These are phyloP conservation scores for Gila robusta DNA, from an alignment of 2,797 vertebrate species.

Conservation along the genomic window DNA sequence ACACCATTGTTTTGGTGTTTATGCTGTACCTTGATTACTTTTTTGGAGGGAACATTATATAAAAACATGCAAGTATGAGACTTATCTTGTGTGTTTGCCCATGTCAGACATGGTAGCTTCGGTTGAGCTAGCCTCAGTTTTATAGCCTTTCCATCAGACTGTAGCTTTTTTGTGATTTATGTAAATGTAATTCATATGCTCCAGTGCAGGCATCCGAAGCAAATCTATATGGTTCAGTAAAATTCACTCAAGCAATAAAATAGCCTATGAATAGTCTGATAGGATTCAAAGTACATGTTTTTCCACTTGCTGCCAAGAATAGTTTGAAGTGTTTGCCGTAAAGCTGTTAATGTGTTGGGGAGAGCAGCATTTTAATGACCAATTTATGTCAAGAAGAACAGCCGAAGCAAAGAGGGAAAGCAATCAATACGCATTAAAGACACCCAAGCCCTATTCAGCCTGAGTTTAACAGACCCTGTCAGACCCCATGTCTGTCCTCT, in stretches of 20 bases:
- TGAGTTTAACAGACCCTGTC: slow-evolving; percentile 72
- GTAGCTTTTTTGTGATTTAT: slow-evolving; percentile 3
- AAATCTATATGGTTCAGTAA: slow-evolving; percentile 31
- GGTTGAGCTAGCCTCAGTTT: slow-evolving; percentile 3
- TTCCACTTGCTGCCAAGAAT: slow-evolving; percentile 40
- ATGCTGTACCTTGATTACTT: slow-evolving; percentile 63
- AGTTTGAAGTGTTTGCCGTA: slow-evolving; percentile 60
- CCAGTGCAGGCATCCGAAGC: slow-evolving; percentile 15
- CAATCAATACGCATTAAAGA: slow-evolving; percentile 79
- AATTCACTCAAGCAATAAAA: slow-evolving; percentile 41
- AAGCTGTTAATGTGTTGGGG: slow-evolving; percentile 70
- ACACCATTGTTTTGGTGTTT: neutral
- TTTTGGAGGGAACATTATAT: slow-evolving; percentile 27
- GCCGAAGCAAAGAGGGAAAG: slow-evolving; percentile 71
- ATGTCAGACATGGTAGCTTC: slow-evolving; percentile 60
- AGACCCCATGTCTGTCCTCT: slow-evolving; percentile 69
- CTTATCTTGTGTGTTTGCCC: slow-evolving; percentile 64
- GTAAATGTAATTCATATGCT: slow-evolving; percentile 37
- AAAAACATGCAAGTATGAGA: slow-evolving; percentile 43
- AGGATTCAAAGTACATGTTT: slow-evolving; percentile 39
- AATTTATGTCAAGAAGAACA: slow-evolving; percentile 76
- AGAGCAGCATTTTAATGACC: slow-evolving; percentile 63
- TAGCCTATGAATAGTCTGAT: slow-evolving; percentile 36
- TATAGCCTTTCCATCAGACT: slow-evolving; percentile 22
- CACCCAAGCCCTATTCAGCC: slow-evolving; percentile 70